A percentile compares a stretch with the other conserved stretches of the same genome.
Conservation (phyloP, 1,140 invertebrate species). For the Drosophila santomea region DNA sequence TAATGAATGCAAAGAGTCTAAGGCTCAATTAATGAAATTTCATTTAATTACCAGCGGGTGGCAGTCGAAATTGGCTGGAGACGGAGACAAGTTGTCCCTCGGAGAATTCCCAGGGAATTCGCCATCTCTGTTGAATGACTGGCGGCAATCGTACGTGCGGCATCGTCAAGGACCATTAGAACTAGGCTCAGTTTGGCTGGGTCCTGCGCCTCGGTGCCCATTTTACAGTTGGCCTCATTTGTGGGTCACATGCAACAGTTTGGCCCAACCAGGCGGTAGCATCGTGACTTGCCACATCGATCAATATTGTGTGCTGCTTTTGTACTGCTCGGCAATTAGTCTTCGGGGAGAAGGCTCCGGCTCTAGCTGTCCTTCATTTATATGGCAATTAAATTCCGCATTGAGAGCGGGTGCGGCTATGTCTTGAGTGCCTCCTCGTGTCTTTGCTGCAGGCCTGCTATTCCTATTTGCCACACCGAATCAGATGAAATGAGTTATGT, state of each 20-base stretch:
- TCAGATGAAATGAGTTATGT: slow-evolving; percentile 32
- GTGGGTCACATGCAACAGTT: slow-evolving; percentile 70
- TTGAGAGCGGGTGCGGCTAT: slow-evolving; percentile 26
- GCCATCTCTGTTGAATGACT: slow-evolving; percentile 16
- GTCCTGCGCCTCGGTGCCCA: slow-evolving; percentile 13
- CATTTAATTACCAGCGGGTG: slow-evolving; percentile 66
- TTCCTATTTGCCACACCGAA: slow-evolving; percentile 27
- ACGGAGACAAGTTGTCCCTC: slow-evolving; percentile 8
- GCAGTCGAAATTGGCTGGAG: slow-evolving; percentile 16
- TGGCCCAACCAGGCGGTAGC: slow-evolving; percentile 26
- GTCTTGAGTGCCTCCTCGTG: slow-evolving; percentile 22
- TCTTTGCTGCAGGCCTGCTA: slow-evolving; percentile 12
- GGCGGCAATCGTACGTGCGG: slow-evolving; percentile 61
- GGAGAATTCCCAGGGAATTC: slow-evolving; percentile 16
- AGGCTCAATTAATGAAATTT: slow-evolving; percentile 77
- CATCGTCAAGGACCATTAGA: slow-evolving; percentile 56
- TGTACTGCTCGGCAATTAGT: slow-evolving; percentile 61
- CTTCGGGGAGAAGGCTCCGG: slow-evolving; percentile 21
- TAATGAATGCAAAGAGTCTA: slow-evolving; percentile 60
- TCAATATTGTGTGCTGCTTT: slow-evolving; percentile 46
- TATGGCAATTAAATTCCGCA: slow-evolving; percentile 69
- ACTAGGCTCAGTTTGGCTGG: slow-evolving; percentile 23
- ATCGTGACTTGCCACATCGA: slow-evolving; percentile 57
- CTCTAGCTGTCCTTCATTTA: slow-evolving; percentile 58
- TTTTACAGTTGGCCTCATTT: slow-evolving; percentile 68